Evolutionary conservation across 2,113 vertebrate genomes (phyloP).

Genomic region (Rhineura floridana): DNA sequence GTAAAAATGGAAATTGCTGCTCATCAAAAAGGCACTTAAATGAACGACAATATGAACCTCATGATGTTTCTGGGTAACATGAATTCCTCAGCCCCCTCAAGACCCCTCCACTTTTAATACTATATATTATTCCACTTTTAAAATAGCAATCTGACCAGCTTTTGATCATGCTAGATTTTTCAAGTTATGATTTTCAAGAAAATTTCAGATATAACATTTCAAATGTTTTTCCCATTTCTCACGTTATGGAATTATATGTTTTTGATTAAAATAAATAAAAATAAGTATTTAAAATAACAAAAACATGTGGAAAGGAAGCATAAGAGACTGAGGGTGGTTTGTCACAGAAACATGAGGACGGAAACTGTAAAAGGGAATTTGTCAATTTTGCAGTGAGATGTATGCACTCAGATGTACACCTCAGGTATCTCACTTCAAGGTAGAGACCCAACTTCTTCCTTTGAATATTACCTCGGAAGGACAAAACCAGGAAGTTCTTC

Average conservation of each 20-base stretch:
- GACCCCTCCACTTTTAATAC: neutral
- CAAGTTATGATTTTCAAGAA: neutral
- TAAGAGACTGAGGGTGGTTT: neutral
- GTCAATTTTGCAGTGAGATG: neutral
- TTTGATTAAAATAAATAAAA: too few species aligned
- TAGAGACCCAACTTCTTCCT: neutral
- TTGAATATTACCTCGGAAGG: neutral
- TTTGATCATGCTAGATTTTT: neutral
- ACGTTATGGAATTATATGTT: too few species aligned
- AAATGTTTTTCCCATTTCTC: too few species aligned
- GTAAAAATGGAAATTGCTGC: constrained; percentile 17
- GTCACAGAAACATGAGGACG: neutral
- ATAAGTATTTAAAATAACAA: too few species aligned
- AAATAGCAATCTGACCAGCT: neutral
- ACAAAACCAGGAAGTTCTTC: neutral
- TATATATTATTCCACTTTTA: neutral
- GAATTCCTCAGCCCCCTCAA: neutral
- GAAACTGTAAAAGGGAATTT: neutral
- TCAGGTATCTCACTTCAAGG: neutral
- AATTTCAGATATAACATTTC: neutral
- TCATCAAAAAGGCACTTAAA: constrained; percentile 6
- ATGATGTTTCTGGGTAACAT: neutral
- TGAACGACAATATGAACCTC: neutral
- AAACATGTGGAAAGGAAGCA: neutral
- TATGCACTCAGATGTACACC: neutral